A percentile compares a stretch with the other conserved stretches of the same genome.
These are phyloP conservation scores for Mya arenaria DNA, from an alignment of 1,140 invertebrate species.

Conservation along the genomic window DNA sequence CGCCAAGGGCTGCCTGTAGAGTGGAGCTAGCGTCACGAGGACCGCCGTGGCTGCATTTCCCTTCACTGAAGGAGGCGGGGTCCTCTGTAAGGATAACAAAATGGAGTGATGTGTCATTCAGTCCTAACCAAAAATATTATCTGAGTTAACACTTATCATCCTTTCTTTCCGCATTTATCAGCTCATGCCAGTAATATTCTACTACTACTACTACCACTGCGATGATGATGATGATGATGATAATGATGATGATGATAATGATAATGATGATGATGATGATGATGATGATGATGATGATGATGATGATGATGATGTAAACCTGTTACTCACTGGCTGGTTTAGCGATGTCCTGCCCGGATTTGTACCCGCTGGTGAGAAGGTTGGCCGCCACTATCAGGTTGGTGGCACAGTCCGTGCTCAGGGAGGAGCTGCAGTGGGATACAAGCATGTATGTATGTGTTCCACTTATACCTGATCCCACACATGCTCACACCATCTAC, in stretches of 20 bases:
- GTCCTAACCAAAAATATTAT: too few relatives aligned
- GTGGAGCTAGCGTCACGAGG: slow-evolving; percentile 36
- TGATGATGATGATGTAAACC: too few relatives aligned
- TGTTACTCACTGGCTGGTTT: slow-evolving; percentile 57
- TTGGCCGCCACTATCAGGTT: slow-evolving; percentile 39
- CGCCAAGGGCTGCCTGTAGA: slow-evolving; percentile 33
- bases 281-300: too few relatives aligned
- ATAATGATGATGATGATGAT: too few relatives aligned
- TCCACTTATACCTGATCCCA: too few relatives aligned
- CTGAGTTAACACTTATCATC: too few relatives aligned
- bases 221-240: too few relatives aligned
- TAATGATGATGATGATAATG: too few relatives aligned
- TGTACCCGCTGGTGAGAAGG: slow-evolving; percentile 57
- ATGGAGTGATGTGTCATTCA: neutral
- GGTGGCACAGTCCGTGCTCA: neutral
- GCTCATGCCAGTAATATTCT: too few relatives aligned
- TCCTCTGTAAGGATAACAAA: slow-evolving; percentile 28
- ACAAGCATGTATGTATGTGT: too few relatives aligned
- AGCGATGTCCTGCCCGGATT: slow-evolving; percentile 49
- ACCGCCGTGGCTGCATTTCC: slow-evolving; percentile 57
- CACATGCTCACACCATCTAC: too few relatives aligned
- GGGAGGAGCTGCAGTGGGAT: neutral
- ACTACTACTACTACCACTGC: neutral
- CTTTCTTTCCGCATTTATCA: too few relatives aligned
- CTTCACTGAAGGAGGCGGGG: neutral